Percentiles rank a stretch among this genome's conserved stretches.
Evolutionary conservation across 2,113 vertebrate genomes (phyloP).

Genomic region (Protobothrops mucrosquamatus): DNA sequence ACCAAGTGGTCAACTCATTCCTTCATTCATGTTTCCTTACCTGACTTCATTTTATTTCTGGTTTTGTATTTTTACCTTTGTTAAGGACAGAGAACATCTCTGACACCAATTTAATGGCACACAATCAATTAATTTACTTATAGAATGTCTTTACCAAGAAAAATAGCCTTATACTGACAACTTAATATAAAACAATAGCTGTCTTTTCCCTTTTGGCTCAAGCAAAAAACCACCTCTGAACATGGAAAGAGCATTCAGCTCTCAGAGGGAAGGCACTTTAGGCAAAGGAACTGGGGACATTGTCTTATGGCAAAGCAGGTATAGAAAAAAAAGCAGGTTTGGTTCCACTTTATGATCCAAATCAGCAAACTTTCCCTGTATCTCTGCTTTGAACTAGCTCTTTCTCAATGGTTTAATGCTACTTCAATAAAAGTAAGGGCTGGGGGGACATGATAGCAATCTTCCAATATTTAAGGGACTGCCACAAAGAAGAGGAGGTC

Average conservation of each 20-base stretch:
- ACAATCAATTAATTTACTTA: not conserved
- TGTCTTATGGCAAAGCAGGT: not conserved
- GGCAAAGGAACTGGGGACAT: not conserved
- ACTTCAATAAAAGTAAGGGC: not conserved
- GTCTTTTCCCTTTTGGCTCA: not conserved
- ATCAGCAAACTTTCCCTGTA: not conserved
- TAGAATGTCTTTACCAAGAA: not conserved
- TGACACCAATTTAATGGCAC: not conserved
- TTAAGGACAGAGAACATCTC: not conserved
- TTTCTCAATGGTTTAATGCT: not conserved
- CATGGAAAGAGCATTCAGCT: not conserved
- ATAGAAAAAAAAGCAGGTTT: not conserved
- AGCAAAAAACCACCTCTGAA: not conserved
- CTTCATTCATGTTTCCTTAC: not conserved
- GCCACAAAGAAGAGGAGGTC: not conserved
- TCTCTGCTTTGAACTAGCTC: not conserved
- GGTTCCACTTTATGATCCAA: not conserved
- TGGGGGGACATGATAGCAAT: not conserved
- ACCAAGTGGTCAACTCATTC: not conserved
- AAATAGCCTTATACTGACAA: not conserved
- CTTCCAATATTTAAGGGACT: not conserved
- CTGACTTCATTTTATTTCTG: not conserved
- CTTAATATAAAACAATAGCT: not conserved
- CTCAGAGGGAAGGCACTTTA: not conserved
- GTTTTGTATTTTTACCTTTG: not conserved